Base-by-base conservation (phyloP, 2,113 vertebrate species). In the Sceloporus tristichus region DNA sequence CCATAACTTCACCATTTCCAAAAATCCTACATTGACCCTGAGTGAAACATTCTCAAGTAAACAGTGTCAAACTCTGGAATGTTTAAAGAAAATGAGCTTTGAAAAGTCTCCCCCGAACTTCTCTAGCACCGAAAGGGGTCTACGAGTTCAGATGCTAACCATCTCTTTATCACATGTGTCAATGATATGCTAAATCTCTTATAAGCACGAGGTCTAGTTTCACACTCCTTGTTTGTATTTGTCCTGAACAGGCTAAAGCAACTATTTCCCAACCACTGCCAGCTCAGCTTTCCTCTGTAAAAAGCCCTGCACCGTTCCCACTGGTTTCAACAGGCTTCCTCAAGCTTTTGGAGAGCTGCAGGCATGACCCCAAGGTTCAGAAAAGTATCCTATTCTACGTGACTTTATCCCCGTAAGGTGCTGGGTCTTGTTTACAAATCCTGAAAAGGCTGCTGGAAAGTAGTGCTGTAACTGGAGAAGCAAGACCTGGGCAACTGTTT, bases 321-420 rank as follows among this genome's bases (percentile, higher is more conserved):
- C 87, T 68, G 80, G 71, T 90, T 89, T 77, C 78, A 92, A 1
- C 77, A 25, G 56, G 42, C 56, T 74, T 82, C 84, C 68, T 76
- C 14, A 23, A 66, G 48, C 19, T 25, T 74, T 59, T 13, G 38
- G n/a, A 48, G 71, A 76, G 78, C 85, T 34, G 13, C 19, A 38
- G 23, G 9, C 79, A n/a, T 74, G 62, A 14, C 38, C 56, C 14
- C 80, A 53, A 23, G 85, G 54, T 80, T 34, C 87, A 34, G 13
- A 53, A 75, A 79, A 56, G 54, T 78, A 5, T 71, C 68, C 13
- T 18, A 25, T 83, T 86, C 42, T 73, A 68, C 9, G 0, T 80
- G 85, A 89, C 71, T 54, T 34, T 29, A 21, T 18, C 78, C 88
- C 65, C 65, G 18, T 71, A 71, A 74, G 65, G 81, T 71, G 56